A percentile compares a stretch with the other conserved stretches of the same genome.
Evolutionary conservation across 1,140 invertebrate species (phyloP).

Genomic region (Drosophila fuyamai): DNA sequence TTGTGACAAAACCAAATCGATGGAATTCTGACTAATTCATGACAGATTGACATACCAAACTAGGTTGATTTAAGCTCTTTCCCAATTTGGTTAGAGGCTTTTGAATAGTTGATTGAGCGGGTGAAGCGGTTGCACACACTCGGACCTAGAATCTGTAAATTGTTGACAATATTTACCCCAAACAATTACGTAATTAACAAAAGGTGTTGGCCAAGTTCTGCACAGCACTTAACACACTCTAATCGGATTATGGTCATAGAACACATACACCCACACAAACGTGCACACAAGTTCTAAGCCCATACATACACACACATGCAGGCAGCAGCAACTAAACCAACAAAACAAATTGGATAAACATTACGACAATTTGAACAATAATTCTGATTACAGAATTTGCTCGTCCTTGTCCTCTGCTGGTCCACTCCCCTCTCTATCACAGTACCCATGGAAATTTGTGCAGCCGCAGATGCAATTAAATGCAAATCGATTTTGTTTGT

Average conservation of each 20-base stretch:
- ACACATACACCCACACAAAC: constrained; percentile 30
- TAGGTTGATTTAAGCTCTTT: constrained; percentile 12
- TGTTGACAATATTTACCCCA: constrained; percentile 57
- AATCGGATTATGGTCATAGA: constrained; percentile 63
- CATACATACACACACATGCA: constrained; percentile 13
- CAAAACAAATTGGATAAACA: constrained; percentile 79
- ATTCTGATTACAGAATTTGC: constrained; percentile 74
- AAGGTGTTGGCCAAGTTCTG: constrained; percentile 61
- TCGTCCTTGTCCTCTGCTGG: constrained; percentile 24
- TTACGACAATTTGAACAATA: constrained; percentile 81
- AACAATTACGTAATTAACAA: constrained; percentile 79
- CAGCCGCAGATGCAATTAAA: constrained; percentile 76
- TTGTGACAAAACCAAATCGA: neutral
- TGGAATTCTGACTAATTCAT: neutral
- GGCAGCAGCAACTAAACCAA: constrained; percentile 55
- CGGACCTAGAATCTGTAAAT: constrained; percentile 14
- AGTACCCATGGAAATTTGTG: constrained; percentile 59
- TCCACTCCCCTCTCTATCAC: neutral
- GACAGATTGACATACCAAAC: constrained; percentile 14
- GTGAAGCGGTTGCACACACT: constrained; percentile 23
- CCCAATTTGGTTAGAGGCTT: constrained; percentile 8
- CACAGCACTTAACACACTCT: constrained; percentile 69
- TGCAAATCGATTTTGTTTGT: constrained; percentile 78
- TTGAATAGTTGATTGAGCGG: constrained; percentile 27
- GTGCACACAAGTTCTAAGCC: constrained; percentile 32